Evolutionary conservation across 2,888 invertebrate species (phyloP).

Genomic region (Papilio protenor): DNA sequence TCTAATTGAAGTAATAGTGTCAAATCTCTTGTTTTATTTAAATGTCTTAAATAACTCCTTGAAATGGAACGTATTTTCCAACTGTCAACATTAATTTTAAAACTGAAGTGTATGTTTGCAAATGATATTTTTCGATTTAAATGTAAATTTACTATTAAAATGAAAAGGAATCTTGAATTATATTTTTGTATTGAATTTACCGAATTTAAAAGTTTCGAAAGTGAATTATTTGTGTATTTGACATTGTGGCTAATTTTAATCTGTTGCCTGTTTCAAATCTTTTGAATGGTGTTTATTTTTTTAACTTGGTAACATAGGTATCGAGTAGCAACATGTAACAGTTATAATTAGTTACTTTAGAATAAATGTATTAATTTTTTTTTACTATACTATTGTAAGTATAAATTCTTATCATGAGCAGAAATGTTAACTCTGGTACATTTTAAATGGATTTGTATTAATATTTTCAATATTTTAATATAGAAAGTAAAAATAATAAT

Average conservation of each 20-base stretch:
- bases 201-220: not conserved
- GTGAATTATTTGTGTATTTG: conserved; percentile 1
- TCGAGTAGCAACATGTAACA: conserved; percentile 20
- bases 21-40: not conserved
- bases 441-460: not conserved
- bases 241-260: conserved; percentile 27
- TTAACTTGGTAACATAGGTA: not conserved
- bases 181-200: conserved; percentile 27
- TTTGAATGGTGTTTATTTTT: conserved; percentile 21
- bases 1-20: not conserved
- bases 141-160: not conserved
- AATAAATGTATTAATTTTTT: not conserved
- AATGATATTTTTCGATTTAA: not conserved
- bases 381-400: not conserved
- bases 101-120: not conserved
- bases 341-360: conserved; percentile 34
- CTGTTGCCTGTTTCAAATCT: conserved; percentile 23
- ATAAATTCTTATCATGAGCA: conserved; percentile 39
- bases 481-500: conserved; percentile 15
- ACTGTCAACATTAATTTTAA: not conserved
- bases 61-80: not conserved
- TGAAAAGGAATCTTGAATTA: not conserved
- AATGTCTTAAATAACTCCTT: not conserved
- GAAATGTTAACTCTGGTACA: conserved; percentile 11
- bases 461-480: conserved; percentile 20